Conservation (phyloP, 1,140 invertebrate genomes). For the Babylonia areolata region DNA sequence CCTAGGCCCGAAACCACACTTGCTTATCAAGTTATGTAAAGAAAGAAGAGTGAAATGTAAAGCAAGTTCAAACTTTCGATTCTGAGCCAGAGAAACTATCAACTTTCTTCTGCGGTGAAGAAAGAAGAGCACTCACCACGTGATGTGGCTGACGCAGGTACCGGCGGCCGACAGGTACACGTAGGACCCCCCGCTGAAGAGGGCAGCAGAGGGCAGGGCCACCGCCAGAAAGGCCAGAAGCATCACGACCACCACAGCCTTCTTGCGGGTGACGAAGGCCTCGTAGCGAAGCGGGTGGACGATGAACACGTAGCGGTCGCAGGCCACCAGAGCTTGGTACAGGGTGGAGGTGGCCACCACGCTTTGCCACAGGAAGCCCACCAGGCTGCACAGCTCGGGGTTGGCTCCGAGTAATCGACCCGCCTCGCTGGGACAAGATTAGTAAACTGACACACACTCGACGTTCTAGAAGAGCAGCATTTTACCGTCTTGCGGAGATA, state of each 20-base stretch:
- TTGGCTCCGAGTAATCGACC: background rate
- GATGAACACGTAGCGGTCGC: constrained; percentile 17
- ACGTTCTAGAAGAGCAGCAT: too few species aligned
- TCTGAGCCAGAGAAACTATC: too few species aligned
- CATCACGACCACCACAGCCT: background rate
- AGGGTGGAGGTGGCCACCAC: background rate
- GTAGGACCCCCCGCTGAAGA: constrained; percentile 6
- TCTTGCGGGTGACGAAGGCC: background rate
- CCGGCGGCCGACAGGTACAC: background rate
- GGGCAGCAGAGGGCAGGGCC: background rate
- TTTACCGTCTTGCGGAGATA: too few species aligned
- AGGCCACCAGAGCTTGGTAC: constrained; percentile 6
- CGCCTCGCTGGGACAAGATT: background rate
- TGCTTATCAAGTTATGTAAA: too few species aligned
- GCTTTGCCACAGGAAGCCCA: constrained; percentile 11
- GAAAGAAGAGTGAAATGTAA: too few species aligned
- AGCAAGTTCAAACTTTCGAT: too few species aligned
- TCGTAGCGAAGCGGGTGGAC: constrained; percentile 20
- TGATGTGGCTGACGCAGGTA: constrained; percentile 19
- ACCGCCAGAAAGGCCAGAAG: background rate
- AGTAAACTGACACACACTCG: too few species aligned
- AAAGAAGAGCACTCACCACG: background rate
- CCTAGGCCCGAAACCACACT: too few species aligned
- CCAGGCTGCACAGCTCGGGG: background rate
- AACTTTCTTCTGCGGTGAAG: too few species aligned